A percentile compares a stretch with the other conserved stretches of the same genome.
Conservation (phyloP, 2,797 vertebrate species). For the Aselliscus stoliczkanus region DNA sequence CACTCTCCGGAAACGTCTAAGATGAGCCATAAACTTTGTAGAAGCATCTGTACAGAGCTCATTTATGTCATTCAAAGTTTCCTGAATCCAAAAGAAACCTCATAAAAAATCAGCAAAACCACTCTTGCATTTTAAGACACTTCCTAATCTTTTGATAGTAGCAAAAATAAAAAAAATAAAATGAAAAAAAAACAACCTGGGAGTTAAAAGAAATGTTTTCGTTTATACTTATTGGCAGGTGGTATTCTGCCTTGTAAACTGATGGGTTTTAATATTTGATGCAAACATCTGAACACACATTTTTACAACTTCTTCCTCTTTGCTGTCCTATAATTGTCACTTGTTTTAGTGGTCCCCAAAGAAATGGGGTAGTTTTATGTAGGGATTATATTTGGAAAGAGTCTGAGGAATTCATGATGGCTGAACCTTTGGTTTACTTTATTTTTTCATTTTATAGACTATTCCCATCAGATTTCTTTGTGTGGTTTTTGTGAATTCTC, state of each 20-base stretch:
- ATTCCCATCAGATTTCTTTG: background rate
- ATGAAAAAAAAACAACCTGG: too few species aligned
- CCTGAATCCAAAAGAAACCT: background rate
- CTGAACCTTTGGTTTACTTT: background rate
- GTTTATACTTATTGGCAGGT: background rate
- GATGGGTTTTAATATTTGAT: background rate
- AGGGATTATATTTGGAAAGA: conserved; percentile 35
- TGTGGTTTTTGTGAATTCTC: background rate
- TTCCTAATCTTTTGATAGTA: conserved; percentile 15
- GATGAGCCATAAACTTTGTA: background rate
- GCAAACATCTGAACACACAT: background rate
- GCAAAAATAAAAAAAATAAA: background rate
- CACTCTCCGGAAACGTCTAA: background rate
- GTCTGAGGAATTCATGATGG: background rate
- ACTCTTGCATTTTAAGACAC: background rate
- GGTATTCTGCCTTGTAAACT: background rate
- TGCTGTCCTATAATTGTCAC: background rate
- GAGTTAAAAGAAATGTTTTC: background rate
- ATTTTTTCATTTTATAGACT: background rate
- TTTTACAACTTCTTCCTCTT: background rate
- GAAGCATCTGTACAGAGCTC: background rate
- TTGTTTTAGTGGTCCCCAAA: conserved; percentile 20
- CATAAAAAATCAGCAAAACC: background rate
- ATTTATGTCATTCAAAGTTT: background rate
- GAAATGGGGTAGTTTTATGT: background rate